Percentiles rank a stretch among this genome's conserved stretches.
Conservation (phyloP, 2,888 invertebrate genomes). For the Teinopalpus imperialis region DNA sequence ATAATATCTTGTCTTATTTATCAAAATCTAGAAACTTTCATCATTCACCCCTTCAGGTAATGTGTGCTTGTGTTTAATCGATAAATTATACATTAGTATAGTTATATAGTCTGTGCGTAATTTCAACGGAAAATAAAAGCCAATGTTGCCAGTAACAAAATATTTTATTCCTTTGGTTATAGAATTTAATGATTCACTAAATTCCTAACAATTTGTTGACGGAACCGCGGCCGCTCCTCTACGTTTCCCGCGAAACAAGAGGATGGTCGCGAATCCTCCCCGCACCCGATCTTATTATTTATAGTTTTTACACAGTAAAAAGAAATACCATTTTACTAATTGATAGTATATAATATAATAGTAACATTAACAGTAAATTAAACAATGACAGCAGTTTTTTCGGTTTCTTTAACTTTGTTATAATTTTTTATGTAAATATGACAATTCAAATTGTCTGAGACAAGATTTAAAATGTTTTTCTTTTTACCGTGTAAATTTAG, state of each 20-base stretch:
- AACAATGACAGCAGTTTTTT: too few relatives aligned
- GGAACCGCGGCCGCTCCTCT: conserved; percentile 35
- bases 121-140: conserved; percentile 36
- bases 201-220: conserved; percentile 52
- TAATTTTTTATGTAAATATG: too few relatives aligned
- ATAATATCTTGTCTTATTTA: too few relatives aligned
- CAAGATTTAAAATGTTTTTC: conserved; percentile 7
- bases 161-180: conserved; percentile 63
- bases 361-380: too few relatives aligned
- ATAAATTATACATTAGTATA: too few relatives aligned
- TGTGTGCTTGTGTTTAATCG: too few relatives aligned
- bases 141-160: conserved; percentile 37
- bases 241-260: conserved; percentile 38
- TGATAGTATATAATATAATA: too few relatives aligned
- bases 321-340: conserved; percentile 14
- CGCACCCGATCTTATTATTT: conserved; percentile 30
- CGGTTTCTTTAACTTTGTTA: too few relatives aligned
- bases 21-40: too few relatives aligned
- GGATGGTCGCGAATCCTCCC: conserved; percentile 27
- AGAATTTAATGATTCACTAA: conserved; percentile 67
- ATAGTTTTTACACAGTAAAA: conserved; percentile 24
- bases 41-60: too few relatives aligned
- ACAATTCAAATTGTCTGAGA: too few relatives aligned
- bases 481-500: conserved; percentile 17
- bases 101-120: too few relatives aligned